phyloP scores from a whole-genome alignment of 2,113 vertebrate genomes.

The Paraplagusia blochii region DNA sequence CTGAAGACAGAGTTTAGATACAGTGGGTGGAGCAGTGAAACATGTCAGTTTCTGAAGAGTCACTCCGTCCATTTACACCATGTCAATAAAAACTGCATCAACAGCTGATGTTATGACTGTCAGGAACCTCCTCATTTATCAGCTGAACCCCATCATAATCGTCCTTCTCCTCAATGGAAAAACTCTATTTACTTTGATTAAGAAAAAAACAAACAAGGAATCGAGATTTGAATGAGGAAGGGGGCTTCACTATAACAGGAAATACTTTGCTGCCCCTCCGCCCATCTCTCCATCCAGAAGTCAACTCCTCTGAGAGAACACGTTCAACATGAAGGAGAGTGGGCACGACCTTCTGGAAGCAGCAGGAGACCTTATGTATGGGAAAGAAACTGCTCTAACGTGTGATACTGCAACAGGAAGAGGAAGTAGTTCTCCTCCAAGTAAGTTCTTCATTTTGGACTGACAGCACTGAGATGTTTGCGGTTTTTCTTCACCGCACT shows the following conservation, averaged over 20 bases:
- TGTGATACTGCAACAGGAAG: not conserved
- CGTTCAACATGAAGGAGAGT: constrained; percentile 48
- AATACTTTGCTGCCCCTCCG: constrained; percentile 55
- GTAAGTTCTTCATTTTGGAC: constrained; percentile 19
- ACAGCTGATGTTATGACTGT: not conserved
- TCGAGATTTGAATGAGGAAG: constrained; percentile 7
- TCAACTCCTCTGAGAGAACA: constrained; percentile 60
- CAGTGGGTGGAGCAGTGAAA: constrained; percentile 26
- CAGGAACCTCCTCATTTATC: constrained; percentile 36
- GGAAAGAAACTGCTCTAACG: constrained; percentile 43
- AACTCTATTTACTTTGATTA: constrained; percentile 8
- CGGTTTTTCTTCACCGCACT: constrained; percentile 14
- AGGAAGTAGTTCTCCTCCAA: not conserved
- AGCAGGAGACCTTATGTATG: constrained; percentile 33
- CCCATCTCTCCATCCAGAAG: constrained; percentile 60
- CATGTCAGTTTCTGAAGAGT: constrained; percentile 20
- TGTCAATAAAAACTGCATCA: not conserved
- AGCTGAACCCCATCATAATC: constrained; percentile 2
- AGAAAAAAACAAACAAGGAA: not conserved
- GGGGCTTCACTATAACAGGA: constrained; percentile 49
- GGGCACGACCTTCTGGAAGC: constrained; percentile 44
- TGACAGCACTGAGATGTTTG: not conserved
- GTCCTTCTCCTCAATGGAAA: not conserved
- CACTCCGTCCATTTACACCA: not conserved
- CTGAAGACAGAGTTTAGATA: constrained; percentile 30